Percentiles rank a stretch among this genome's conserved stretches.
Conservation (phyloP, 2,113 vertebrate genomes). For the Machaerirhynchus nigripectus region DNA sequence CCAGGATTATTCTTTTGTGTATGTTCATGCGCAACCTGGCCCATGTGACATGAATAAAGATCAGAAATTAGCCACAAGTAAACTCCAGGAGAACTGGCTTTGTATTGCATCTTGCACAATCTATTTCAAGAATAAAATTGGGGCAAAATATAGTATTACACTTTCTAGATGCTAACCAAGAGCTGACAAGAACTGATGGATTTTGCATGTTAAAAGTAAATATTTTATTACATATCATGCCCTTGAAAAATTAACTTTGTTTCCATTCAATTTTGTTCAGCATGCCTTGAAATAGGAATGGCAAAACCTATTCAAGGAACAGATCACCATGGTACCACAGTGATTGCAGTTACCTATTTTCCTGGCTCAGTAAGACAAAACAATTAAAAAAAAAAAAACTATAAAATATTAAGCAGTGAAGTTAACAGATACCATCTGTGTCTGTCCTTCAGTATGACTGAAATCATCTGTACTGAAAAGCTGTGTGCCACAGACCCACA, state of each 20-base stretch:
- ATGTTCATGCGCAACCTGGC: neutral
- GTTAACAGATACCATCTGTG: neutral
- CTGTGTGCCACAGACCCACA: neutral
- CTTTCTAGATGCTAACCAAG: neutral
- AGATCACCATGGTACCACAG: neutral
- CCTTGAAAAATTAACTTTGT: conserved; percentile 23
- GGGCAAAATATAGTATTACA: neutral
- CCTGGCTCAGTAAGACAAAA: neutral
- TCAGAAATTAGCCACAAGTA: neutral
- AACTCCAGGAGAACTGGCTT: neutral
- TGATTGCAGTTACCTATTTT: neutral
- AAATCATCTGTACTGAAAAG: neutral
- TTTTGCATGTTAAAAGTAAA: conserved; percentile 31
- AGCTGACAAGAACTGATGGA: conserved; percentile 9
- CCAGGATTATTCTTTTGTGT: neutral
- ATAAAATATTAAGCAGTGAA: neutral
- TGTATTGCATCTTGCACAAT: neutral
- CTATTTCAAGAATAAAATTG: neutral
- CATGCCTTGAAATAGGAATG: conserved; percentile 43
- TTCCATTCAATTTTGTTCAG: conserved; percentile 20
- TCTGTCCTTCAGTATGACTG: neutral
- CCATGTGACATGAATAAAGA: neutral
- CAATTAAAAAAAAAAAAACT: neutral
- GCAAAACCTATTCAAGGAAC: conserved; percentile 13
- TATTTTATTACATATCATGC: conserved; percentile 36